phyloP scores from a whole-genome alignment of 2,113 vertebrate species.

The Bubalus kerabau region DNA sequence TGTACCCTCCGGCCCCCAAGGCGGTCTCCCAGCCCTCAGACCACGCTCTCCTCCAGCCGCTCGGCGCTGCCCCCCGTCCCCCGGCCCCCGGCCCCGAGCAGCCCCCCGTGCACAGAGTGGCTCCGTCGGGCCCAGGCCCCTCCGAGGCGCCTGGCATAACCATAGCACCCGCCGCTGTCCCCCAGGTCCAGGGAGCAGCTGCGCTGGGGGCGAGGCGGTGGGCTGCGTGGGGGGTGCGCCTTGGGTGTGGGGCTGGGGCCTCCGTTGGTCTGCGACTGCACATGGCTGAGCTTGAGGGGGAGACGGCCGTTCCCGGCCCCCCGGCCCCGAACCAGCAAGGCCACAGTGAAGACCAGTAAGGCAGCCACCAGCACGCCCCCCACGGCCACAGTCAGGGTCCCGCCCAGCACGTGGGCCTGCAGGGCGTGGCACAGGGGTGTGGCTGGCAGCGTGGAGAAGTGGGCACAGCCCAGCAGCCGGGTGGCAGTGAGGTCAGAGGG shows the following conservation, averaged over 20 bases:
- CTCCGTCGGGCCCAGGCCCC: slow-evolving; percentile 91
- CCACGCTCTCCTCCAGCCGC: slow-evolving; percentile 90
- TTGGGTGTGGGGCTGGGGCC: slow-evolving; percentile 84
- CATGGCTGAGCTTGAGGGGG: slow-evolving; percentile 81
- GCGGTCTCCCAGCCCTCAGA: slow-evolving; percentile 71
- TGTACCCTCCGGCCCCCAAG: neutral
- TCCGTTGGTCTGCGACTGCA: slow-evolving; percentile 89
- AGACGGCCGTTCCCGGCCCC: slow-evolving; percentile 80
- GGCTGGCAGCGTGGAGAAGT: slow-evolving; percentile 89
- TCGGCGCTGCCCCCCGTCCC: slow-evolving; percentile 64
- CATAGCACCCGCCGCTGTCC: slow-evolving; percentile 78
- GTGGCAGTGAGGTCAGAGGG: slow-evolving; percentile 88
- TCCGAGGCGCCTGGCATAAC: slow-evolving; percentile 89
- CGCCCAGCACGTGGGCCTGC: slow-evolving; percentile 91
- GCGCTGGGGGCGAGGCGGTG: slow-evolving; percentile 79
- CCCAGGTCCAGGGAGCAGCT: slow-evolving; percentile 92
- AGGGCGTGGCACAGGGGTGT: slow-evolving; percentile 90
- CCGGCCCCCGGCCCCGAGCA: slow-evolving; percentile 81
- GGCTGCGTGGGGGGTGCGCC: slow-evolving; percentile 71
- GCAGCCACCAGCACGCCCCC: slow-evolving; percentile 91
- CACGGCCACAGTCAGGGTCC: slow-evolving; percentile 90
- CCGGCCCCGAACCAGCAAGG: slow-evolving; percentile 91
- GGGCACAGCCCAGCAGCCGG: slow-evolving; percentile 87
- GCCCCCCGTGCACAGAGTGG: slow-evolving; percentile 90
- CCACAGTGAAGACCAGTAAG: slow-evolving; percentile 91